Evolutionary conservation across 1,140 invertebrate genomes (phyloP), one percentile per base, ranked within the genome.

Genomic region (Adelges cooleyi): DNA sequence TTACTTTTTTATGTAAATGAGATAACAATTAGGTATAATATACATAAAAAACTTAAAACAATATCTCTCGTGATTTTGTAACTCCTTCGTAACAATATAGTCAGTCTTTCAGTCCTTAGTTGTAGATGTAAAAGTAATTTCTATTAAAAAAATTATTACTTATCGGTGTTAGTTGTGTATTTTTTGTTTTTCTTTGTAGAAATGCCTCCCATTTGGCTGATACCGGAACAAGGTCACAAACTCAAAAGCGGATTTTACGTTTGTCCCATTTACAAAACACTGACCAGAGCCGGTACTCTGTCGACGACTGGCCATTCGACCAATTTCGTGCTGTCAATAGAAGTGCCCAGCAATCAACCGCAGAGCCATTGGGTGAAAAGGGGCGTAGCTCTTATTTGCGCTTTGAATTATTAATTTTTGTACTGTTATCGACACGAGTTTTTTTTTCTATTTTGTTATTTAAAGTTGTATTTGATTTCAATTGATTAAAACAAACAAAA

Each of bases 241-340:
- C 67, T 46, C 18, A 15, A 46, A 18, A 17, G 69, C 15, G 42
- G 42, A 17, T 18, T 46, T 46, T 89, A 88, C 72, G 76, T 78
- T 65, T 87, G 84, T 72, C 88, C 87, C 0, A 79, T 87, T 8
- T 90, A 90, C 76, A 89, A 89, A 75, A 90, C 83, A 0, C 77
- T 79, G 68, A 77, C 76, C 67, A 77, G 87, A 51, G 81, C 81
- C 36, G 80, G 86, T 65, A 80, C 79, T 17, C 70, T 90, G 65
- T 84, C 85, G 65, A 86, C 87, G 17, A 83, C 86, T 18, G 81
- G 86, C 23, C 82, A 89, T 73, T 89, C 86, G 2, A 88, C 86
- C 6, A 90, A 90, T 75, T 90, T 85, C 73, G 84, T 91, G 15
- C 72, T 89, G 65, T 78, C 82, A 13, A 82, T 89, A 49, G 80